Base-by-base conservation (phyloP, 2,797 vertebrate species). In the Liparis tanakae region DNA sequence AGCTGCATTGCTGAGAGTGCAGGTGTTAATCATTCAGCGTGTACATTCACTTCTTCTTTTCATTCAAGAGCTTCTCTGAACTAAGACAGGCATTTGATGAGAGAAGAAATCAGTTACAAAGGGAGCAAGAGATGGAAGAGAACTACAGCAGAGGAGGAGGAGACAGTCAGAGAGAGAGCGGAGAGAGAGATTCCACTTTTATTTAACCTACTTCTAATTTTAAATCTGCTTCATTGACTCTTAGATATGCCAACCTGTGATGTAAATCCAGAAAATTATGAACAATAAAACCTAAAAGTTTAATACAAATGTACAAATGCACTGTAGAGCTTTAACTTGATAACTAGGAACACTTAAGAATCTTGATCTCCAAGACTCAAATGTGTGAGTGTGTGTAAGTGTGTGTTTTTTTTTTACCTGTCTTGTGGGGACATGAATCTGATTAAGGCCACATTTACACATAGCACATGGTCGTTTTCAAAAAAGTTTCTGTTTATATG, bases 311-410 rank as follows among this genome's bases (percentile, higher is more conserved):
- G 77, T n/a, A n/a, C n/a, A n/a, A 61, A 69, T 81, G 77, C 63
- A 82, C 61, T 34, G 67, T 61, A 56, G 60, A 68, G 77, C 60
- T 74, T 77, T 71, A 76, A 84, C 76, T 82, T 86, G 74, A 81
- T 85, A 76, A 82, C 83, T 80, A 79, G 80, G 61, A 79, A 79
- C 57, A 75, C 63, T 78, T 72, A 69, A 74, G 44, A 66, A 65
- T 66, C 60, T 48, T 1, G 14, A 39, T 71, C 20, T 61, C 63
- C 48, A 41, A 63, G 60, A 78, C 55, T 80, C 53, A 61, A 59
- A 55, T 78, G 61, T 33, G 51, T 30, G 33, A 13, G 50, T 75
- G 55, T 33, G 54, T 50, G 17, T 48, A n/a, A 4, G 46, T 4
- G 10, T 41, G 39, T 41, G 39, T 41, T 7, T 37, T 37, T 37